These are phyloP conservation scores for Sylvilagus floridanus DNA, from an alignment of 2,797 vertebrate species.

Conservation along the genomic window DNA sequence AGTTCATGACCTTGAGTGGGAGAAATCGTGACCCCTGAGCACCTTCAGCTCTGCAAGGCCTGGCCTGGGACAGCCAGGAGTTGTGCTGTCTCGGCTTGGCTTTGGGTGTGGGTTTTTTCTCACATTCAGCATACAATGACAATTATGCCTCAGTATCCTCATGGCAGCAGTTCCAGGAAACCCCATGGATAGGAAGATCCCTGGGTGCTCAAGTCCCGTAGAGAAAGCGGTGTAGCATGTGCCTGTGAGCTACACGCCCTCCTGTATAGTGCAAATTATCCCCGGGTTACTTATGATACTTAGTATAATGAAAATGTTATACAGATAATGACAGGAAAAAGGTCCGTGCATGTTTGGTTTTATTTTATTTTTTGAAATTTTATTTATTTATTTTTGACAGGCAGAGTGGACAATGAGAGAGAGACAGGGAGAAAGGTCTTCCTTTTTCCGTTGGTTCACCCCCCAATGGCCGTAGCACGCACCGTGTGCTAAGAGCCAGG, in stretches of 20 bases:
- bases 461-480: no score
- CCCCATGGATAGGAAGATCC: neutral
- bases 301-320: neutral
- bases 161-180: neutral
- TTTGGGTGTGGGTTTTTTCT: neutral
- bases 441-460: no score
- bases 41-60: neutral
- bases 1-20: rapidly evolving
- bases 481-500: no score
- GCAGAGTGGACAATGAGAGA: no score
- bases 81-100: neutral
- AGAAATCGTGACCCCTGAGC: rapidly evolving
- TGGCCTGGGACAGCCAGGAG: neutral
- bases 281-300: neutral
- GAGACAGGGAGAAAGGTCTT: no score
- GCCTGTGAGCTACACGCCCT: no score
- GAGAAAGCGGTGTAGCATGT: neutral
- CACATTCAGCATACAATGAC: neutral
- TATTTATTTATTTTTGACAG: no score
- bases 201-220: neutral
- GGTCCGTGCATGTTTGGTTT: neutral
- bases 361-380: neutral
- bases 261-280: no score
- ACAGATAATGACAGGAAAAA: neutral
- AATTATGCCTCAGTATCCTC: neutral